These are phyloP conservation scores for Acrobasis consociella DNA, from an alignment of 2,888 invertebrate species.

Conservation along the genomic window DNA sequence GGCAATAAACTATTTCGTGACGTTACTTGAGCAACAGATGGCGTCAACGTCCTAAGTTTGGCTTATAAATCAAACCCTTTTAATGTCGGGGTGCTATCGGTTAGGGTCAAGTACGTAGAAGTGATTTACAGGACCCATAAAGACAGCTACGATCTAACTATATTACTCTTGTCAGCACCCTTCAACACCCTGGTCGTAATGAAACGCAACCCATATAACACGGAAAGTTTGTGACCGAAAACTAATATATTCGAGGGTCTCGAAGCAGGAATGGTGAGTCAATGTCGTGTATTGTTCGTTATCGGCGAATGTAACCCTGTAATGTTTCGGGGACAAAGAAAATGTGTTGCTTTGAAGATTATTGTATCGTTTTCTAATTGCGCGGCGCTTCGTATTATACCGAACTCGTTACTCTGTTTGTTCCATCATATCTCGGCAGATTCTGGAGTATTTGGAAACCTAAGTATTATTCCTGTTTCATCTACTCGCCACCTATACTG, in stretches of 20 bases:
- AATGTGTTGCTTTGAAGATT: not conserved
- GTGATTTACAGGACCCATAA: constrained; percentile 75
- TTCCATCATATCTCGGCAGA: no score
- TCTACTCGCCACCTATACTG: no score
- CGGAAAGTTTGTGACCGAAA: constrained; percentile 36
- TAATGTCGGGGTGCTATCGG: constrained; percentile 72
- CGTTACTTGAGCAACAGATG: constrained; percentile 68
- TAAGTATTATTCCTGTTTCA: no score
- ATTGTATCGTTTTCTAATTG: not conserved
- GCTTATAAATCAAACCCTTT: constrained; percentile 79
- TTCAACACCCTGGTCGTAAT: constrained; percentile 48
- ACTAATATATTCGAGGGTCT: constrained; percentile 23
- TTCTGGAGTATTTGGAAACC: no score
- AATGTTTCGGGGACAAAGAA: not conserved
- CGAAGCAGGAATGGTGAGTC: constrained; percentile 9
- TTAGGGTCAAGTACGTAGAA: constrained; percentile 74
- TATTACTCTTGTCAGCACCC: constrained; percentile 70
- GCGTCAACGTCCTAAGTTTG: constrained; percentile 75
- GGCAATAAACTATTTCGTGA: constrained; percentile 67
- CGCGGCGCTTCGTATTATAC: no score
- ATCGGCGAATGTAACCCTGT: not conserved
- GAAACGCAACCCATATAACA: constrained; percentile 52
- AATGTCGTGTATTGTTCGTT: constrained; percentile 9
- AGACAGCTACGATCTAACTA: constrained; percentile 66
- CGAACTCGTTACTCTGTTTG: no score